phyloP scores from a whole-genome alignment of 2,797 vertebrate species.

The Rhinatrema bivittatum region DNA sequence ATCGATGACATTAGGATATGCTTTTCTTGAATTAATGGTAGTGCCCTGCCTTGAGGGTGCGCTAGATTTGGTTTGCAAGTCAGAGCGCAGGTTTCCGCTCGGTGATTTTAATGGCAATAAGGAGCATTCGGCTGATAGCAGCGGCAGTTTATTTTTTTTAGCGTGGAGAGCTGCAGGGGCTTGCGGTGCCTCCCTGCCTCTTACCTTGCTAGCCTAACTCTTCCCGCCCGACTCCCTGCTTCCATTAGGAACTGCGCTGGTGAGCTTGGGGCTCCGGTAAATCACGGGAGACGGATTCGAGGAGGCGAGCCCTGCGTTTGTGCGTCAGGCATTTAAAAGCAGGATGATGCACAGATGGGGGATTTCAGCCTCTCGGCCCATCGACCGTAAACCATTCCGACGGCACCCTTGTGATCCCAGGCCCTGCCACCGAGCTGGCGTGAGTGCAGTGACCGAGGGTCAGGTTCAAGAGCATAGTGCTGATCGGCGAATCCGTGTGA shows the following conservation, averaged over 20 bases:
- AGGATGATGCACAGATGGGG: too few species aligned
- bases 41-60: slow-evolving; percentile 20
- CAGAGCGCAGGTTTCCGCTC: slow-evolving; percentile 26
- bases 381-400: too few species aligned
- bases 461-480: too few species aligned
- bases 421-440: too few species aligned
- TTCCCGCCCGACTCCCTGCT: slow-evolving; percentile 4
- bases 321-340: too few species aligned
- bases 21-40: slow-evolving; percentile 11
- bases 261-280: too few species aligned
- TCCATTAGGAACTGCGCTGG: background rate
- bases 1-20: slow-evolving; percentile 23
- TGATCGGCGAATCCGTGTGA: background rate
- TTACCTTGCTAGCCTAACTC: slow-evolving; percentile 16
- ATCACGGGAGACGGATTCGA: too few species aligned
- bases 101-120: slow-evolving; percentile 23
- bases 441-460: too few species aligned
- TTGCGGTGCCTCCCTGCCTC: background rate
- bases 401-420: too few species aligned
- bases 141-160: slow-evolving; percentile 29
- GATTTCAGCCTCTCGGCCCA: too few species aligned
- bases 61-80: slow-evolving; percentile 35
- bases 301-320: too few species aligned
- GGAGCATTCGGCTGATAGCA: slow-evolving; percentile 8
- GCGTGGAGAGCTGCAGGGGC: slow-evolving; percentile 15